Conservation (phyloP, 2,113 vertebrate genomes). For the Clinocottus analis region DNA sequence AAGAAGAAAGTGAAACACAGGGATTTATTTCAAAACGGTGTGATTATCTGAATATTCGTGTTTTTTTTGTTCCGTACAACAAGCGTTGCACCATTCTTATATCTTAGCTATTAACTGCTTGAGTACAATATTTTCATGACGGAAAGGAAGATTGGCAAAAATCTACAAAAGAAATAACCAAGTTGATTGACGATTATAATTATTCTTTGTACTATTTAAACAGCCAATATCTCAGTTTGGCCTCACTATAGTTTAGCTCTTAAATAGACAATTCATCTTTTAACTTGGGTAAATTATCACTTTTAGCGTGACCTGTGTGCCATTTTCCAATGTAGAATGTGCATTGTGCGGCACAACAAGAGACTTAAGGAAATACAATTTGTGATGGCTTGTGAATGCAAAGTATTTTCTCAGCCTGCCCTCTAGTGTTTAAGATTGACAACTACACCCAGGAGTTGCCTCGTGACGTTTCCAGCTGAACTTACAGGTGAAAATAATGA, state of each 20-base stretch:
- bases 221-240: neutral
- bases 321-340: neutral
- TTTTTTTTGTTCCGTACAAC: neutral
- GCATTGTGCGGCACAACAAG: neutral
- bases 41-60: neutral
- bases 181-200: neutral
- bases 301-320: neutral
- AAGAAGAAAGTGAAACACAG: neutral
- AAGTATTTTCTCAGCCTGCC: conserved; percentile 24
- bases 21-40: neutral
- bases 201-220: neutral
- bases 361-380: conserved; percentile 25
- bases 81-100: neutral
- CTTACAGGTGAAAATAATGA: neutral
- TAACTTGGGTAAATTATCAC: neutral
- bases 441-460: neutral
- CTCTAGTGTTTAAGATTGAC: conserved; percentile 47
- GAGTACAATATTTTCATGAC: neutral
- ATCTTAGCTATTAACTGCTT: neutral
- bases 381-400: neutral
- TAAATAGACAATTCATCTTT: neutral
- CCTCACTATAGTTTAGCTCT: neutral
- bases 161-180: neutral
- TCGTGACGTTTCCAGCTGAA: neutral
- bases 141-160: neutral